Conservation (phyloP, 2,797 vertebrate genomes). For the Thamnophis elegans region DNA sequence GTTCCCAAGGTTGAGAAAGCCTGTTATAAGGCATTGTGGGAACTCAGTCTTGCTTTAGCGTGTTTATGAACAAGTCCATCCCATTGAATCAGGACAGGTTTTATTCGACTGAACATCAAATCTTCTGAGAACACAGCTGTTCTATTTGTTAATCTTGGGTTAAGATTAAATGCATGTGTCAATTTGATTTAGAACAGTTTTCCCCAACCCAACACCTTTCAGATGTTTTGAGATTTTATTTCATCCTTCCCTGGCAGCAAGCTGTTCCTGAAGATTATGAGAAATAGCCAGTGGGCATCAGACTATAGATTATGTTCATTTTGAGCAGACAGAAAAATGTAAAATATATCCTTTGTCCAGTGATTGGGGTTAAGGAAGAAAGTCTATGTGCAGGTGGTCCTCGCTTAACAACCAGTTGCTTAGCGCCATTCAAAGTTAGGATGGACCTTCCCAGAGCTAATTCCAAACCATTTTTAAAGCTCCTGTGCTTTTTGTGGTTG, state of each 20-base stretch:
- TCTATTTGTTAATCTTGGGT: background rate
- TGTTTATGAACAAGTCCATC: background rate
- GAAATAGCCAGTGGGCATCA: background rate
- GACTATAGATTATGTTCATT: background rate
- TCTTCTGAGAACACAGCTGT: background rate
- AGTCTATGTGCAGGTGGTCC: background rate
- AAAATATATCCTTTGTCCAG: background rate
- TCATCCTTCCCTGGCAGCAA: background rate
- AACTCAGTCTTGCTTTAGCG: background rate
- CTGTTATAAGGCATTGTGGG: background rate
- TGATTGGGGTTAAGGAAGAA: background rate
- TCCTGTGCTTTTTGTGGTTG: too few relatives aligned
- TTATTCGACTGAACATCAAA: background rate
- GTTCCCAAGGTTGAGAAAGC: background rate
- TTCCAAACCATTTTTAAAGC: too few relatives aligned
- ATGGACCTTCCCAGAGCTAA: too few relatives aligned
- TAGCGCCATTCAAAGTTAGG: too few relatives aligned
- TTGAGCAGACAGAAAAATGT: too few relatives aligned
- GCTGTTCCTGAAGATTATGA: background rate
- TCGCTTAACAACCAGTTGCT: too few relatives aligned
- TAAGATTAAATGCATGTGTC: background rate
- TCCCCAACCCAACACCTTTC: background rate
- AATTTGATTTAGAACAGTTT: background rate
- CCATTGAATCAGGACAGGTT: background rate
- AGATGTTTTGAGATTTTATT: background rate